Conservation (phyloP, 2,797 vertebrate genomes). For the Moxostoma hubbsi region DNA sequence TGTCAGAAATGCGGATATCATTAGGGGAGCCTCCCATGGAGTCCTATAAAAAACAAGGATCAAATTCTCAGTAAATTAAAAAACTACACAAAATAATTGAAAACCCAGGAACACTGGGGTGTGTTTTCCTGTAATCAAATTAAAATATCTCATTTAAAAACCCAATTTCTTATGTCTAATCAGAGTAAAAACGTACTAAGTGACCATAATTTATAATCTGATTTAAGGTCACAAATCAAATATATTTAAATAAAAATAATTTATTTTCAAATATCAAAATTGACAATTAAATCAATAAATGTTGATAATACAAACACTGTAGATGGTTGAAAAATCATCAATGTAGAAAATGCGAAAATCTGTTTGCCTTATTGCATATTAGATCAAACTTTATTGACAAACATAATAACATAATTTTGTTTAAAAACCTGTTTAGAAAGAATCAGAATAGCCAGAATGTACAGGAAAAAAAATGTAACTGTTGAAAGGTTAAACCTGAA, state of each 20-base stretch:
- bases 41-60: conserved; percentile 79
- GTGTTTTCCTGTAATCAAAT: conserved; percentile 11
- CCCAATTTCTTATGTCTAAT: not conserved
- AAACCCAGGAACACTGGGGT: conserved; percentile 3
- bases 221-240: conserved; percentile 2
- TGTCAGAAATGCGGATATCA: conserved; percentile 97
- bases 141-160: not conserved
- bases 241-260: not conserved
- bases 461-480: no score
- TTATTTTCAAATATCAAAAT: not conserved
- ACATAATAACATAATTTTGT: not conserved
- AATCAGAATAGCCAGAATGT: not conserved
- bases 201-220: not conserved
- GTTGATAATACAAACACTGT: conserved; percentile 4
- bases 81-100: conserved; percentile 3
- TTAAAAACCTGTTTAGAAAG: not conserved
- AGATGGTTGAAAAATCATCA: not conserved
- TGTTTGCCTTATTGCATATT: conserved; percentile 10
- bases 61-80: conserved; percentile 24
- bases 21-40: conserved; percentile 94
- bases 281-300: not conserved
- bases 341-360: not conserved
- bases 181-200: not conserved
- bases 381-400: not conserved
- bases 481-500: no score